A percentile compares a stretch with the other conserved stretches of the same genome.
Evolutionary conservation across 1,140 invertebrate species (phyloP).

Genomic region (Littorina saxatilis): DNA sequence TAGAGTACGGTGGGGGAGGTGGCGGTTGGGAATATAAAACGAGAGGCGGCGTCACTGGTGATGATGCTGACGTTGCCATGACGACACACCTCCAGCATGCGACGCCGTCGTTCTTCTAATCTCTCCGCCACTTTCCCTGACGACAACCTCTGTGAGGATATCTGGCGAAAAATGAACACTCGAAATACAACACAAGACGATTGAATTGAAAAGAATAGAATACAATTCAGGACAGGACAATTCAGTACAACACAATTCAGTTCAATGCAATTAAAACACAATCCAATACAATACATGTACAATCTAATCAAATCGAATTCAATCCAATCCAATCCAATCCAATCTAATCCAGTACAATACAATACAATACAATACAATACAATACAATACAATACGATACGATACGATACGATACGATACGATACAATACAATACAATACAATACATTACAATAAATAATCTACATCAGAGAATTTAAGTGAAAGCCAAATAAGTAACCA

Average conservation of each 20-base stretch:
- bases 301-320: background rate
- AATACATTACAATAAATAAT: background rate
- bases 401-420: background rate
- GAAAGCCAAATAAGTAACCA: no score
- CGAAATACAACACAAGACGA: no score
- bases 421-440: background rate
- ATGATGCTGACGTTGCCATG: background rate
- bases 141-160: no score
- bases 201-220: no score
- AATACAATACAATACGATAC: background rate
- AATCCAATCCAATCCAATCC: background rate
- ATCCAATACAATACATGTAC: no score
- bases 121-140: background rate
- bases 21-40: constrained; percentile 13
- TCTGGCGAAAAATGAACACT: no score
- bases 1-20: constrained; percentile 3
- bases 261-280: no score
- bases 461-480: no score
- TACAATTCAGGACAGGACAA: no score
- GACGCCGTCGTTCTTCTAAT: background rate
- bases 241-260: no score
- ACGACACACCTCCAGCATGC: background rate
- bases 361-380: background rate
- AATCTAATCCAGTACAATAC: background rate
- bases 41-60: background rate